Conservation (phyloP, 2,888 invertebrate species). For the Lacanobia wlatinum region DNA sequence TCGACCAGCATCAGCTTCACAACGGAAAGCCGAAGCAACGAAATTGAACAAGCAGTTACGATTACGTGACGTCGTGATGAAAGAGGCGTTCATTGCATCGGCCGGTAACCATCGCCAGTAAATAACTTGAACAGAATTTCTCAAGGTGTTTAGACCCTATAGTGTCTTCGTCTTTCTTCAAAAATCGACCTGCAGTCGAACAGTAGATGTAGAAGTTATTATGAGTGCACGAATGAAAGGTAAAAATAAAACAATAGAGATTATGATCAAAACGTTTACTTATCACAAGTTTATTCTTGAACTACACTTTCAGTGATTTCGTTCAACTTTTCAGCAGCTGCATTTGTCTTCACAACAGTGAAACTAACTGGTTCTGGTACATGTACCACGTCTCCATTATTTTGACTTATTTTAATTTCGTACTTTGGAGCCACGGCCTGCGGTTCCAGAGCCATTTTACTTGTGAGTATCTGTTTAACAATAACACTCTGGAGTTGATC, state of each 20-base stretch:
- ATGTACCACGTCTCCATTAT: neutral
- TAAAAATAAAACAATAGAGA: constrained; percentile 1
- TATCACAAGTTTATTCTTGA: neutral
- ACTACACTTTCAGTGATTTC: neutral
- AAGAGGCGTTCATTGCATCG: too few species aligned
- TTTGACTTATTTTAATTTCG: constrained; percentile 3
- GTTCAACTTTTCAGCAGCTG: neutral
- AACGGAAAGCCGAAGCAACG: too few species aligned
- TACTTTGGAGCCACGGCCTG: neutral
- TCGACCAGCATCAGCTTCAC: too few species aligned
- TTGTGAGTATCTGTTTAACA: constrained; percentile 62
- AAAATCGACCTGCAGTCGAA: too few species aligned
- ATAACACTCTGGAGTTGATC: constrained; percentile 73
- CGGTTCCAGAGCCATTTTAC: constrained; percentile 38
- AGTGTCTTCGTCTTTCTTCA: too few species aligned
- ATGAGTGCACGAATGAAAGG: neutral
- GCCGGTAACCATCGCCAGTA: too few species aligned
- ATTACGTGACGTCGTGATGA: too few species aligned
- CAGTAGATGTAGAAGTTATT: too few species aligned
- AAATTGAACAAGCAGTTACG: too few species aligned
- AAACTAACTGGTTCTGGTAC: constrained; percentile 3
- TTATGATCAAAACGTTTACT: neutral
- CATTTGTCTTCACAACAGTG: neutral
- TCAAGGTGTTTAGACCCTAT: too few species aligned
- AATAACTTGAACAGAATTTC: too few species aligned